A percentile compares a stretch with the other conserved stretches of the same genome.
Conservation (phyloP, 1,140 invertebrate species). For the Leptopilina clavipes region DNA sequence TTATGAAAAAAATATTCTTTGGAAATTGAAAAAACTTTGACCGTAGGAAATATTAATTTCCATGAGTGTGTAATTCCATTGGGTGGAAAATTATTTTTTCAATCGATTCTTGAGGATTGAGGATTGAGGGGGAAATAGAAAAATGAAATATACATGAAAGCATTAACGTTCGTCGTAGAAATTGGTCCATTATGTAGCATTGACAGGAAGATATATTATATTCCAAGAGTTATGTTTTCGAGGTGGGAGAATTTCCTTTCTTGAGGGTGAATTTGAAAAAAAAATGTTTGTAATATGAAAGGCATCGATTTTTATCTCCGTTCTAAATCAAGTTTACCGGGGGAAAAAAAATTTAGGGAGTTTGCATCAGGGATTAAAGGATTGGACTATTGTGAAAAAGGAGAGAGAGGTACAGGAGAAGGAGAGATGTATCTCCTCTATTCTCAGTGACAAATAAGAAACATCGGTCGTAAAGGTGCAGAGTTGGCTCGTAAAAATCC, state of each 20-base stretch:
- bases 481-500: conserved; percentile 17
- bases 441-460: conserved; percentile 10
- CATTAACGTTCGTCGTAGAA: background rate
- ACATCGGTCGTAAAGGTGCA: conserved; percentile 22
- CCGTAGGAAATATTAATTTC: no score
- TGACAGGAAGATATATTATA: conserved; percentile 1
- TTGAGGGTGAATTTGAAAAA: conserved; percentile 4
- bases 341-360: background rate
- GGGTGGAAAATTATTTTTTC: no score
- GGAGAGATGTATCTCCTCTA: no score
- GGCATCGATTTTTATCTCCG: conserved; percentile 29
- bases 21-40: no score
- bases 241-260: conserved; percentile 2
- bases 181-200: background rate
- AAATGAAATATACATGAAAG: no score
- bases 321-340: conserved; percentile 2
- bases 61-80: no score
- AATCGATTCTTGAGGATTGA: no score
- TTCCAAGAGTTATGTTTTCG: background rate
- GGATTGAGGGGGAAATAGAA: no score
- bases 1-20: no score
- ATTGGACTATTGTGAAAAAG: no score
- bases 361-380: background rate
- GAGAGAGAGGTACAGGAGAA: no score
- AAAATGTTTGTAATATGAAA: conserved; percentile 10